Conservation (phyloP, 1,140 invertebrate genomes). For the Hestina assimilis region DNA sequence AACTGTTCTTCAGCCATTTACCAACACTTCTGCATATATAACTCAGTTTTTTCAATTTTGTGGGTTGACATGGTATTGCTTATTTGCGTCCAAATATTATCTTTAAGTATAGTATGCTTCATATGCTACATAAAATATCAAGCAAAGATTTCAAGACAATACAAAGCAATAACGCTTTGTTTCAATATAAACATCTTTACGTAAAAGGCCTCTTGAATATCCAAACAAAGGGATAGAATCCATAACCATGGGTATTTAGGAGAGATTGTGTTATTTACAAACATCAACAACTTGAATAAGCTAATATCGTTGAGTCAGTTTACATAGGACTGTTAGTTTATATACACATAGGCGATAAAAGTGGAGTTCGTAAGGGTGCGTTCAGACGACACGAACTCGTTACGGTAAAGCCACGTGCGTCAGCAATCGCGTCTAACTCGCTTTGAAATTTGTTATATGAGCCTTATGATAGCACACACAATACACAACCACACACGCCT, state of each 20-base stretch:
- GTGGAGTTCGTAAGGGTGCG: not conserved
- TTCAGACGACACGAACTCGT: too few relatives aligned
- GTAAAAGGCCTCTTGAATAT: not conserved
- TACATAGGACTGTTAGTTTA: constrained; percentile 18
- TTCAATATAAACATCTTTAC: not conserved
- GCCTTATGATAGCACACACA: too few relatives aligned
- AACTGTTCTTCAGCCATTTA: too few relatives aligned
- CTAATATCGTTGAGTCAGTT: constrained; percentile 18
- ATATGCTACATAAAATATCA: not conserved
- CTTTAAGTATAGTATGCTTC: too few relatives aligned
- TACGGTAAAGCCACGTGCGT: too few relatives aligned
- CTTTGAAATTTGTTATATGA: too few relatives aligned
- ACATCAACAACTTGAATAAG: constrained; percentile 12
- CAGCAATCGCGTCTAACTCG: too few relatives aligned
- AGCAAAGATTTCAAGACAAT: not conserved
- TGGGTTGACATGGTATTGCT: too few relatives aligned
- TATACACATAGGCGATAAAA: constrained; percentile 1
- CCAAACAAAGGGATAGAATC: constrained; percentile 5
- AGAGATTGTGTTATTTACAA: constrained; percentile 13
- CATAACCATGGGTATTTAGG: constrained; percentile 2
- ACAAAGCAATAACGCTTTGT: not conserved
- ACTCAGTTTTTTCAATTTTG: too few relatives aligned
- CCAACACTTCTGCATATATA: too few relatives aligned
- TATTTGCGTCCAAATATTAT: too few relatives aligned
- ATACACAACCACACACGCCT: too few relatives aligned